Conservation (phyloP, 2,888 invertebrate genomes). For the Alsophila aescularia region DNA sequence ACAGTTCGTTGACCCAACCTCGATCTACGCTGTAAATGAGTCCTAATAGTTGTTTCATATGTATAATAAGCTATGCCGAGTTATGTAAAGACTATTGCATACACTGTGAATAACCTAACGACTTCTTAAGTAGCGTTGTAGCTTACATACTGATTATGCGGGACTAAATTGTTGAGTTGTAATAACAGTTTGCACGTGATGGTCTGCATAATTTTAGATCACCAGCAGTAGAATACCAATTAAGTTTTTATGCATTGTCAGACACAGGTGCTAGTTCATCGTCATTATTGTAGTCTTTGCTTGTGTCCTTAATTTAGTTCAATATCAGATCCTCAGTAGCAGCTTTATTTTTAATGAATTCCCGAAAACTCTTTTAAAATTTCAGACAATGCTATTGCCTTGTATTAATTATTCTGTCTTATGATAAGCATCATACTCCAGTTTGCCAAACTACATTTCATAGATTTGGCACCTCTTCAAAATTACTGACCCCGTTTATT, state of each 20-base stretch:
- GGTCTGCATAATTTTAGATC: slow-evolving; percentile 26
- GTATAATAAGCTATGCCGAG: slow-evolving; percentile 47
- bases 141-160: slow-evolving; percentile 62
- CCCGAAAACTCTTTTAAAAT: slow-evolving; percentile 8
- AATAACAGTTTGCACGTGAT: slow-evolving; percentile 36
- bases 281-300: not conserved
- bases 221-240: slow-evolving; percentile 14
- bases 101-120: slow-evolving; percentile 36
- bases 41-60: slow-evolving; percentile 64
- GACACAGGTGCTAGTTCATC: not conserved
- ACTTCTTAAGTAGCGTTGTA: slow-evolving; percentile 67
- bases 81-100: slow-evolving; percentile 28
- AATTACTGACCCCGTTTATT: slow-evolving; percentile 38
- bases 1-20: slow-evolving; percentile 59
- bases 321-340: not conserved
- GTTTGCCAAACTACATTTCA: slow-evolving; percentile 39
- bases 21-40: slow-evolving; percentile 64
- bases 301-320: not conserved
- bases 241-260: slow-evolving; percentile 15
- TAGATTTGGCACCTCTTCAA: slow-evolving; percentile 41
- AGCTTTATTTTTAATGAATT: not conserved
- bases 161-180: slow-evolving; percentile 35
- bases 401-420: slow-evolving; percentile 33
- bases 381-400: slow-evolving; percentile 27
- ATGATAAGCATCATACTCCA: slow-evolving; percentile 37